These are phyloP conservation scores for Elgonia sp. DNA, from an alignment of 2,888 invertebrate species.

Conservation along the genomic window DNA sequence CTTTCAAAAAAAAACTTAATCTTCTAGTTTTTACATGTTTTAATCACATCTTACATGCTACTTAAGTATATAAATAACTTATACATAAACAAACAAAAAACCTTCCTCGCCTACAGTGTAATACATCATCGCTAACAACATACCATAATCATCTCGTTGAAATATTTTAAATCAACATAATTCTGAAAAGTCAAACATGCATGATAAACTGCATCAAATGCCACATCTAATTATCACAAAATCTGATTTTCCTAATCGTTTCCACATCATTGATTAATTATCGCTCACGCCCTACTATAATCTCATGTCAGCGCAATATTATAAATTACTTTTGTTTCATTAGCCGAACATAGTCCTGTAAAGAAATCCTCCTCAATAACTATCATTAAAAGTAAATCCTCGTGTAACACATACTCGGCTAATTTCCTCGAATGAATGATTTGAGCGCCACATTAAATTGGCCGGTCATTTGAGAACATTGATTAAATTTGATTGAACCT, in stretches of 20 bases:
- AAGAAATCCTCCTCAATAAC: constrained; percentile 18
- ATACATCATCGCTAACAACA: background rate
- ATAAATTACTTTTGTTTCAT: constrained; percentile 14
- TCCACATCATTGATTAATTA: constrained; percentile 23
- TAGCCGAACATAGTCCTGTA: background rate
- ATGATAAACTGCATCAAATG: background rate
- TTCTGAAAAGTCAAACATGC: background rate
- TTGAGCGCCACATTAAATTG: constrained; percentile 15
- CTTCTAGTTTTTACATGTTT: too few species aligned
- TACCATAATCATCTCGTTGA: background rate
- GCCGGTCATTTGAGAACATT: constrained; percentile 20
- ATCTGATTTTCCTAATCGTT: constrained; percentile 28
- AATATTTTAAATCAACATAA: background rate
- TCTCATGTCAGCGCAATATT: background rate
- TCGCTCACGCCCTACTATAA: background rate
- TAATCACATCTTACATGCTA: too few species aligned
- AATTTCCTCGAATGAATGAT: constrained; percentile 7
- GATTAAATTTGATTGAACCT: constrained; percentile 41
- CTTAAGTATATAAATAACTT: too few species aligned
- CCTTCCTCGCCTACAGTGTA: background rate
- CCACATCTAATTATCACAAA: constrained; percentile 4
- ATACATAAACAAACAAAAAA: too few species aligned
- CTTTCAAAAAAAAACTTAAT: too few species aligned
- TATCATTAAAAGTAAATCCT: constrained; percentile 30
- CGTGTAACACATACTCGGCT: constrained; percentile 17